Evolutionary conservation across 2,797 vertebrate species (phyloP).

Genomic region (Neosilurus mollespiculum): DNA sequence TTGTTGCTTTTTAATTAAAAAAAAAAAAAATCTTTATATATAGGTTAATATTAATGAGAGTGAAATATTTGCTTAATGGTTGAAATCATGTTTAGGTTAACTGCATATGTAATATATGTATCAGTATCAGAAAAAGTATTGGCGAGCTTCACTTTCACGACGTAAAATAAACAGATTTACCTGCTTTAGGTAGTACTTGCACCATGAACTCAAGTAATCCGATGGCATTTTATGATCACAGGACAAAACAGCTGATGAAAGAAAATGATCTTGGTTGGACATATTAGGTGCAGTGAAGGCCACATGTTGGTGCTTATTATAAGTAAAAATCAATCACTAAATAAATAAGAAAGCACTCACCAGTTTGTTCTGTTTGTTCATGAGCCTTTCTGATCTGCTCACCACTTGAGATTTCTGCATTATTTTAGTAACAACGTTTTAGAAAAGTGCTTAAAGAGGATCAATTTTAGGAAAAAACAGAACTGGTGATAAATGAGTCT

Average conservation of each 20-base stretch:
- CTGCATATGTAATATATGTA: no score
- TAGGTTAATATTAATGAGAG: no score
- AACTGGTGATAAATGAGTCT: no score
- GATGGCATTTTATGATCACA: conserved; percentile 41
- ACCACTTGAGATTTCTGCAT: not conserved
- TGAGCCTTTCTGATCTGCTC: not conserved
- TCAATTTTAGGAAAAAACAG: no score
- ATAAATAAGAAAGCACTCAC: not conserved
- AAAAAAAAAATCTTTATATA: no score
- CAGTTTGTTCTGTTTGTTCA: not conserved
- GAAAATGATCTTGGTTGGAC: not conserved
- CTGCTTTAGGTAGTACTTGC: conserved; percentile 41
- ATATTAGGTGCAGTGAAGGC: not conserved
- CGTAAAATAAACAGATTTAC: conserved; percentile 19
- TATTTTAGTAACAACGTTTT: not conserved
- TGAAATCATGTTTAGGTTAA: no score
- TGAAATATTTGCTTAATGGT: no score
- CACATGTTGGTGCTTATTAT: not conserved
- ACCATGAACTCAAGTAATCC: conserved; percentile 49
- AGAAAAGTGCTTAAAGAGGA: not conserved
- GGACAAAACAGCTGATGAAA: conserved; percentile 22
- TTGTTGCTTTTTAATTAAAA: no score
- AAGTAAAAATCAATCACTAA: no score
- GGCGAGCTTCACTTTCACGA: not conserved
- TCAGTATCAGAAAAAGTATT: no score